Evolutionary conservation across 2,888 invertebrate genomes (phyloP).

Genomic region (Drosophila basisetae): DNA sequence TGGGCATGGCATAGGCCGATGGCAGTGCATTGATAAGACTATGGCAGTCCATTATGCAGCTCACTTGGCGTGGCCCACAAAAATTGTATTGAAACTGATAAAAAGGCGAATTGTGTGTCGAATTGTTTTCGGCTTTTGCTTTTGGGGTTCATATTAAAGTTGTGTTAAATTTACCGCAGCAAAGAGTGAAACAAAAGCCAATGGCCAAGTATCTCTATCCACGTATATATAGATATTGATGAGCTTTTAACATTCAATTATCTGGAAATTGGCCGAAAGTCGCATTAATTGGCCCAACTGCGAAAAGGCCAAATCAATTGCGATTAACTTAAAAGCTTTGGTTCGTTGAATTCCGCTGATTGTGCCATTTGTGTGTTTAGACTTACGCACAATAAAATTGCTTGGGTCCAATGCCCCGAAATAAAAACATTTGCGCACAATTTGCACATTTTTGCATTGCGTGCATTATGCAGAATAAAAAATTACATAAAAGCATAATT

Average conservation of each 20-base stretch:
- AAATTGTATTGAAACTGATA: conserved; percentile 53
- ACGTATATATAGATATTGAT: not conserved
- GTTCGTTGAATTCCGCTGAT: conserved; percentile 48
- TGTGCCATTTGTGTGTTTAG: conserved; percentile 44
- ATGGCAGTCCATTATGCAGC: conserved; percentile 74
- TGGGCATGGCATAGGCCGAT: conserved; percentile 48
- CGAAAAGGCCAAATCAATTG: conserved; percentile 27
- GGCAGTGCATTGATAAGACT: conserved; percentile 68
- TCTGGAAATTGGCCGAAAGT: conserved; percentile 21
- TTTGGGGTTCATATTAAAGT: conserved; percentile 20
- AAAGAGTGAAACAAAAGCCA: not conserved
- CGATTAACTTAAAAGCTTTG: conserved; percentile 46
- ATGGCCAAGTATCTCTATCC: not conserved
- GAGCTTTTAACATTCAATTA: conserved; percentile 39
- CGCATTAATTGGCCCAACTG: conserved; percentile 30
- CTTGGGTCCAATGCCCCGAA: not conserved
- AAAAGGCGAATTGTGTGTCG: conserved; percentile 37
- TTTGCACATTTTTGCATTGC: conserved; percentile 55
- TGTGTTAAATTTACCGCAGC: not conserved
- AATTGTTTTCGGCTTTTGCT: conserved; percentile 14
- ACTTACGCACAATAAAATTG: conserved; percentile 40
- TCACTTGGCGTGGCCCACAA: conserved; percentile 63
- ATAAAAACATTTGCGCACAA: conserved; percentile 44
- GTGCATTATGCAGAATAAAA: conserved; percentile 25
- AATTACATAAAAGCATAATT: conserved; percentile 13